phyloP scores from a whole-genome alignment of 2,888 invertebrate species.

The Agrochola circellaris region DNA sequence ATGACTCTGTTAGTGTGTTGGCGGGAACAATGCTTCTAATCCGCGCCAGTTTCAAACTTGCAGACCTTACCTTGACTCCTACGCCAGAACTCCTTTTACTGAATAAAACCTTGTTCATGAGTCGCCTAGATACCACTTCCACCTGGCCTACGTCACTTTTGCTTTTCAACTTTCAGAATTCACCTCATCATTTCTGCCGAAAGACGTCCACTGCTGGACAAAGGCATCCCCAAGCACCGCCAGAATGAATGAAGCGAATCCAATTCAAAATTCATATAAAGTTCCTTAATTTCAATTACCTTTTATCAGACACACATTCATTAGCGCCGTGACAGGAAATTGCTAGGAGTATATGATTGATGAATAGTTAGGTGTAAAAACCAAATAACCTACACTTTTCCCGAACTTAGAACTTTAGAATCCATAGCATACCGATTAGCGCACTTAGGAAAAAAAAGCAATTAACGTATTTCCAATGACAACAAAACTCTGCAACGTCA shows the following conservation, averaged over 20 bases:
- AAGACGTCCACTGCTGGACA: too few relatives aligned
- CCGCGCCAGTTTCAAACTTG: slow-evolving; percentile 81
- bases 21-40: slow-evolving; percentile 87
- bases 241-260: too few relatives aligned
- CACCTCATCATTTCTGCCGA: too few relatives aligned
- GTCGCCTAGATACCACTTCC: slow-evolving; percentile 65
- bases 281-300: neutral
- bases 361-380: neutral
- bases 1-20: slow-evolving; percentile 82
- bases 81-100: slow-evolving; percentile 87
- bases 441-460: neutral
- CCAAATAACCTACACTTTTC: neutral
- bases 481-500: neutral
- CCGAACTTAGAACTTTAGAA: neutral
- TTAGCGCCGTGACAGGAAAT: neutral
- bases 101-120: slow-evolving; percentile 79
- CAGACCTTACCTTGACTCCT: slow-evolving; percentile 91
- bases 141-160: slow-evolving; percentile 57
- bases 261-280: neutral
- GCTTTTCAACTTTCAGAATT: slow-evolving; percentile 35
- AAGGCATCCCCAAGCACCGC: too few relatives aligned
- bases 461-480: neutral
- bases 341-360: neutral
- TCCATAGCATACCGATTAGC: neutral
- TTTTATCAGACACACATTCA: neutral